Base-by-base conservation (phyloP, 2,113 vertebrate species). In the Antennarius striatus region DNA sequence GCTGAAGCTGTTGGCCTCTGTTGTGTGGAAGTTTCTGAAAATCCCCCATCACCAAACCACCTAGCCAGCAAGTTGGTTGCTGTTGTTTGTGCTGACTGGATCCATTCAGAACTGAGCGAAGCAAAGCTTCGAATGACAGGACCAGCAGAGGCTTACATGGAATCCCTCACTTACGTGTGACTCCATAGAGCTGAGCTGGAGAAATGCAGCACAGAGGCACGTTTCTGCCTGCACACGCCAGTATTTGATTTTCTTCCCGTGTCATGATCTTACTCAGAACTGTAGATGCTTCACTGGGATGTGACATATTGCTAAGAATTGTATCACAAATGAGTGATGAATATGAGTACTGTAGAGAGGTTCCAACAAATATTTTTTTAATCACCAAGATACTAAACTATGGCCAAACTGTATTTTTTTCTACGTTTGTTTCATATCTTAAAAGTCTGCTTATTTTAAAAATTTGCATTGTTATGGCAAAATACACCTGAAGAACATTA, bases 141-240 rank as follows among this genome's bases (percentile, higher is more conserved):
- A 39, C 28, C 45, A 77, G n/a, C 40, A 71, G 65, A 62, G 61
- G 56, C 40, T 49, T 17, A n/a, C 42, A 63, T 57, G 59, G 84
- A 86, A 89, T 91, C 82, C 60, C 64, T 75, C 90, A 89, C 73
- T 14, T 32, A 60, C 46, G 67, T 85, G 90, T 52, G 74, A 92
- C 32, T 67, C 55, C 51, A 53, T 10, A 57, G 47, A 48, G 50
- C 72, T 54, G 30, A 61, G 64, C 39, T 49, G 61, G 48, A 55
- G 57, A 61, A 66, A 66, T 32, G 16, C 61, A 49, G 56, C 63
- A 63, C 55, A 56, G 73, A 80, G 68, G 75, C 72, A 66, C 63
- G 68, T 45, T 61, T 46, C 12, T 70, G 45, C 42, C 32, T 73
- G 72, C 80, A 72, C 56, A 59, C 74, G 73, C 68, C 50, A 52